phyloP scores from a whole-genome alignment of 2,888 invertebrate genomes.

The Orchesella flavescens region DNA sequence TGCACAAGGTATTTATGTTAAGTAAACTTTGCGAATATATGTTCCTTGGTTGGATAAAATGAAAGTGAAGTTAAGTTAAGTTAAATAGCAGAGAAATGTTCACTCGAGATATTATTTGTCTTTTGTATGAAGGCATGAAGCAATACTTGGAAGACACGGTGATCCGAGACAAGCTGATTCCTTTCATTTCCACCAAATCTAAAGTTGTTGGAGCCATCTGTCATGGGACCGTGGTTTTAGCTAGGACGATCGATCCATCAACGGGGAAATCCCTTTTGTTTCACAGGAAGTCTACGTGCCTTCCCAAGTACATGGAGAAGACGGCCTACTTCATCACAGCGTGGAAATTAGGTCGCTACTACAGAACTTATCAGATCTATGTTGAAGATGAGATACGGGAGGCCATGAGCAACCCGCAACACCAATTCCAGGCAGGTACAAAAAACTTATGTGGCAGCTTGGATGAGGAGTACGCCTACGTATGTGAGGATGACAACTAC shows the following conservation, averaged over 20 bases:
- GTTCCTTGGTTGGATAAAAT: no score
- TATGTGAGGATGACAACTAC: conserved; percentile 68
- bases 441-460: conserved; percentile 65
- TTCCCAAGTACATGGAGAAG: conserved; percentile 70
- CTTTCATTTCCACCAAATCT: conserved; percentile 58
- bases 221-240: conserved; percentile 68
- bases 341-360: conserved; percentile 70
- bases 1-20: conserved; percentile 62
- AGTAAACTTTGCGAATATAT: no score
- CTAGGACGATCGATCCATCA: conserved; percentile 63
- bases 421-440: conserved; percentile 65
- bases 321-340: conserved; percentile 67
- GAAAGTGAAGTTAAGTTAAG: no score
- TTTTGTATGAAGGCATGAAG: conserved; percentile 67
- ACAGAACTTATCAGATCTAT: conserved; percentile 68
- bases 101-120: not conserved
- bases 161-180: conserved; percentile 64
- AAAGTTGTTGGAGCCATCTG: conserved; percentile 69
- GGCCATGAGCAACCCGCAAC: conserved; percentile 61
- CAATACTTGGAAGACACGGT: conserved; percentile 65
- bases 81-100: no score
- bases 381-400: conserved; percentile 68
- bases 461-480: conserved; percentile 67
- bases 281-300: conserved; percentile 66
- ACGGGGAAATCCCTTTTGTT: conserved; percentile 69